Base-by-base conservation (phyloP, 2,888 invertebrate genomes). In the Criorhina ranunculi region DNA sequence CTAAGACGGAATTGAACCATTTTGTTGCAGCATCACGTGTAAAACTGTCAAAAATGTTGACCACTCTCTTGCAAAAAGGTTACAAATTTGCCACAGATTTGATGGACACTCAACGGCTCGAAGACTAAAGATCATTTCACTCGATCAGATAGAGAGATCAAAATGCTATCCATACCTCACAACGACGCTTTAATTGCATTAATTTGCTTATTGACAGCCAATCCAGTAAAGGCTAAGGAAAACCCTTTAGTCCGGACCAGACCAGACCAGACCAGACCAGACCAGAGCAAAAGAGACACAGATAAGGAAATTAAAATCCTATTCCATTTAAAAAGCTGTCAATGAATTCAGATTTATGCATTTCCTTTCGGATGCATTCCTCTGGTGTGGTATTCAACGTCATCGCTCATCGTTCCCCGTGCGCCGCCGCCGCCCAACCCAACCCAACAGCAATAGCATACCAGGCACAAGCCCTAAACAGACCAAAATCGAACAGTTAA, bases 261-360 rank as follows among this genome's bases (percentile, higher is more conserved):
- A n/a, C n/a, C n/a, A n/a, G n/a, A n/a, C n/a, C n/a, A n/a, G n/a
- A n/a, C n/a, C n/a, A n/a, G n/a, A n/a, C n/a, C n/a, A n/a, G 24
- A 24, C 4, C 24, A 24, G 24, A 24, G 24, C 24, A 4, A 24
- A 4, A 35, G 35, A 46, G 11, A n/a, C 11, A 57, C 19, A 64
- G 53, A 75, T 64, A 76, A 62, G 81, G 69, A 76, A 76, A 76
- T 76, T 81, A 76, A 76, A 81, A 76, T 76, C 76, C 69, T 69
- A 62, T 81, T 70, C 57, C 76, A 81, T 81, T 81, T 81, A 76
- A 81, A 62, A 76, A 76, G 76, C 80, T 81, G 81, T 81, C 81
- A 81, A 81, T 81, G 62, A 69, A 69, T 76, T 57, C 69, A 81
- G 76, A 81, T 81, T 81, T 76, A 81, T 81, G 81, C 76, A 76